These are phyloP conservation scores for Merodon equestris DNA, from an alignment of 2,888 invertebrate genomes.

Conservation along the genomic window DNA sequence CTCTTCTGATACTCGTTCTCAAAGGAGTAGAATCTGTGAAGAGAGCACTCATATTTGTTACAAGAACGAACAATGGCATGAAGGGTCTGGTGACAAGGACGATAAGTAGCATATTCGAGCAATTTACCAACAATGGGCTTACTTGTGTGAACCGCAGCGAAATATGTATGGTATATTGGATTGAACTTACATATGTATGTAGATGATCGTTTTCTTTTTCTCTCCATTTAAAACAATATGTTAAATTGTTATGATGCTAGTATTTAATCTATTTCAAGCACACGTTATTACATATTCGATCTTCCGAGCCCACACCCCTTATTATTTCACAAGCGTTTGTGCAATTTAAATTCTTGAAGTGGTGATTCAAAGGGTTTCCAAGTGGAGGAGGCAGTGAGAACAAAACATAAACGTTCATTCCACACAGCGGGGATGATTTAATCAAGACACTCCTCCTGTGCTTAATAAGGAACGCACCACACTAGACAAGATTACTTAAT, in stretches of 20 bases:
- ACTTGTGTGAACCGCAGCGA: constrained; percentile 26
- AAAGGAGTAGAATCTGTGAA: constrained; percentile 61
- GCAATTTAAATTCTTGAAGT: constrained; percentile 43
- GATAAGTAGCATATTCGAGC: constrained; percentile 64
- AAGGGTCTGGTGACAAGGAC: constrained; percentile 62
- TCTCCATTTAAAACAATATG: too few species aligned
- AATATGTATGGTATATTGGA: background rate
- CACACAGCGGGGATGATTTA: constrained; percentile 44
- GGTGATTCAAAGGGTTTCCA: constrained; percentile 32
- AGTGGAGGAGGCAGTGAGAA: constrained; percentile 38
- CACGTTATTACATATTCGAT: background rate
- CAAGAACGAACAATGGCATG: constrained; percentile 38
- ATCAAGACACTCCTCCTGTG: constrained; percentile 12
- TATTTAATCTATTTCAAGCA: background rate
- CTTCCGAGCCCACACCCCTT: constrained; percentile 5
- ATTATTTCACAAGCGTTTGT: constrained; percentile 16
- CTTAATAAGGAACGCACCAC: too few species aligned
- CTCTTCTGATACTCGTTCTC: constrained; percentile 57
- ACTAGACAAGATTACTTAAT: too few species aligned
- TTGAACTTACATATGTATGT: too few species aligned
- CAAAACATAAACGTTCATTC: constrained; percentile 17
- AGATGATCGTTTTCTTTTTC: too few species aligned
- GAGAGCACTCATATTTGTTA: constrained; percentile 64
- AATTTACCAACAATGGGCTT: constrained; percentile 37
- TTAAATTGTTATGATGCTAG: too few species aligned